Evolutionary conservation across 2,113 vertebrate genomes (phyloP).

Genomic region (Chamaetylas fuelleborni): DNA sequence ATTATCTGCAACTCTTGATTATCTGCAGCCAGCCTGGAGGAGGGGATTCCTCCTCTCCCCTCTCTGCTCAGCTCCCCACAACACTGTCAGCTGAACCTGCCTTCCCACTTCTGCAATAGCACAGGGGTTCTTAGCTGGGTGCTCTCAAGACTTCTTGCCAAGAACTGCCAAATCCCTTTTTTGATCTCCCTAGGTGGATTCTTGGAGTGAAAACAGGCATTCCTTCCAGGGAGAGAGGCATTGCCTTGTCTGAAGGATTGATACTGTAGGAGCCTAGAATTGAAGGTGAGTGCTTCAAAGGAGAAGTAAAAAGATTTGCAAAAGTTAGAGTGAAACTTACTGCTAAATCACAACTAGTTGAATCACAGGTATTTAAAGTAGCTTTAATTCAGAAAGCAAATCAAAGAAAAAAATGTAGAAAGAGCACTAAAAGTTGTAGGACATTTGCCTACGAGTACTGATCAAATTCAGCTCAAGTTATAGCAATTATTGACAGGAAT

Average conservation of each 20-base stretch:
- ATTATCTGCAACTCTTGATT: background rate
- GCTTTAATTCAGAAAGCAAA: background rate
- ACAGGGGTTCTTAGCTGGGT: background rate
- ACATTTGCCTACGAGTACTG: background rate
- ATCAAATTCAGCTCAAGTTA: background rate
- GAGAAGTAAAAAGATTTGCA: background rate
- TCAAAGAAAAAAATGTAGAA: background rate
- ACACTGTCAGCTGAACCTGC: background rate
- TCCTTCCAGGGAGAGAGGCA: background rate
- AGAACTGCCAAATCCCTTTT: background rate
- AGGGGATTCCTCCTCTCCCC: background rate
- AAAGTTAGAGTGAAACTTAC: background rate
- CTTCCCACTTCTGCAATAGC: background rate
- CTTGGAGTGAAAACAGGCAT: background rate
- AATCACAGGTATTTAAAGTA: background rate
- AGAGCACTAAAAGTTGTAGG: background rate
- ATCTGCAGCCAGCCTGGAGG: background rate
- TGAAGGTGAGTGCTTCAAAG: background rate
- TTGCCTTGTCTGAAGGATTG: background rate
- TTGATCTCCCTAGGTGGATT: background rate
- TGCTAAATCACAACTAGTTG: background rate
- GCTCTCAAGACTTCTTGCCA: background rate
- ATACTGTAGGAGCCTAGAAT: background rate
- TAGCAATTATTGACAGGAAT: background rate
- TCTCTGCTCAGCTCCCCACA: background rate